Conservation (phyloP, 1,140 invertebrate species). For the Odontomachus brunneus region DNA sequence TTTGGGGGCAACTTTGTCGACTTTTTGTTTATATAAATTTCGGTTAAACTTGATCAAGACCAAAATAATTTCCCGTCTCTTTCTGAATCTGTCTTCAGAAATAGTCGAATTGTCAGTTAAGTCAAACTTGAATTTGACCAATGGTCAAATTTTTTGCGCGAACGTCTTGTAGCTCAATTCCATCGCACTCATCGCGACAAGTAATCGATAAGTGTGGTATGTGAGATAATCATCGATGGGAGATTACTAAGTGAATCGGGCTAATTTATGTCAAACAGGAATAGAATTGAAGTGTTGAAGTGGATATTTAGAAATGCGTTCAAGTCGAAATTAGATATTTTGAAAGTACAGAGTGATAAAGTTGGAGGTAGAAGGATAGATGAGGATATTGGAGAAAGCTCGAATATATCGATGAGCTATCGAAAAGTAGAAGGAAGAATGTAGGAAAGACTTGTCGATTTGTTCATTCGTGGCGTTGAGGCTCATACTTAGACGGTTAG, state of each 20-base stretch:
- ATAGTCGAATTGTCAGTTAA: neutral
- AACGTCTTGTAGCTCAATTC: neutral
- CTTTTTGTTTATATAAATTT: too few species aligned
- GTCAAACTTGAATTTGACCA: neutral
- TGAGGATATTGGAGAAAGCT: neutral
- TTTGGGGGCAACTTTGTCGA: too few species aligned
- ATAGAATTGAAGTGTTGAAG: neutral
- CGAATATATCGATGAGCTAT: neutral
- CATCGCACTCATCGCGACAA: neutral
- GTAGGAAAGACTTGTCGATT: neutral
- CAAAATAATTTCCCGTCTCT: too few species aligned
- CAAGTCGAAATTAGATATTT: neutral
- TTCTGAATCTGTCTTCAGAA: too few species aligned
- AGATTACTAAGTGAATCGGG: slow-evolving; percentile 20
- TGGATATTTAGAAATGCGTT: neutral
- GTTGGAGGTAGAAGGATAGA: neutral
- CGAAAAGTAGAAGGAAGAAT: neutral
- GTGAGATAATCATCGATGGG: neutral
- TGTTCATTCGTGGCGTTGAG: neutral
- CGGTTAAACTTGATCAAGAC: too few species aligned
- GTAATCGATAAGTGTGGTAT: neutral
- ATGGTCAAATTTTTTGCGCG: neutral
- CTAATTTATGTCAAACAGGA: slow-evolving; percentile 10
- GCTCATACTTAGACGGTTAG: slow-evolving; percentile 6
- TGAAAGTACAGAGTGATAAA: neutral